phyloP scores from a whole-genome alignment of 2,888 invertebrate genomes.

The Polyommatus iphigenia region DNA sequence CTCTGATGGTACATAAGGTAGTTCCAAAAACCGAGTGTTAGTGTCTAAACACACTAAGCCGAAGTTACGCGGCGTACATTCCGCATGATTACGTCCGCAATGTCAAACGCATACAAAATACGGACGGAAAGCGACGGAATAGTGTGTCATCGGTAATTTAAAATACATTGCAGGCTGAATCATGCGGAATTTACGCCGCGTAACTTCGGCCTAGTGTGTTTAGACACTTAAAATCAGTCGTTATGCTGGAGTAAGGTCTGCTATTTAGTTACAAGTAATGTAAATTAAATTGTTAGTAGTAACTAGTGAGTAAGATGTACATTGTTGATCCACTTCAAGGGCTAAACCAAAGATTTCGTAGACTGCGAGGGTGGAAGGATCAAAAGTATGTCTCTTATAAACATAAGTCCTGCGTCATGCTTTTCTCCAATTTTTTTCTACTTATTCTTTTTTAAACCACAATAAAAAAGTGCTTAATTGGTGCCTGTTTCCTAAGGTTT shows the following conservation, averaged over 20 bases:
- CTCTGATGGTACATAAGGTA: not conserved
- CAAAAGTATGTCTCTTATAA: conserved; percentile 71
- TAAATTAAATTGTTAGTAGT: not conserved
- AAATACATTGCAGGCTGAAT: too few relatives aligned
- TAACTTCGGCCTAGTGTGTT: too few relatives aligned
- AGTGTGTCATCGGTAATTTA: too few relatives aligned
- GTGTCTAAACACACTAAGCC: too few relatives aligned
- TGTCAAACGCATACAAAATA: too few relatives aligned
- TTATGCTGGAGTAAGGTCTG: conserved; percentile 16
- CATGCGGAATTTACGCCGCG: too few relatives aligned
- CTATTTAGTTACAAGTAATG: not conserved
- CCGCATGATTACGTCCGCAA: too few relatives aligned
- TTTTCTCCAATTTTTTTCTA: not conserved
- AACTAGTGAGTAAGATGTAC: conserved; percentile 33
- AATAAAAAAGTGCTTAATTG: not conserved
- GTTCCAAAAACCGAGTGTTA: not conserved
- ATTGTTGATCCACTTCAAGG: conserved; percentile 34
- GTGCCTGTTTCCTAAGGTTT: too few relatives aligned
- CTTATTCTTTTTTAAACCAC: not conserved
- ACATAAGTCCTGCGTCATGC: not conserved
- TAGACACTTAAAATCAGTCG: not conserved
- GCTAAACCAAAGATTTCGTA: conserved; percentile 50
- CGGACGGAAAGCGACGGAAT: too few relatives aligned
- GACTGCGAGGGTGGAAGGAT: conserved; percentile 73
- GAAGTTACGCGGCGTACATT: too few relatives aligned